Base-by-base conservation (phyloP, 2,888 invertebrate genomes). In the Crocallis elinguaria region DNA sequence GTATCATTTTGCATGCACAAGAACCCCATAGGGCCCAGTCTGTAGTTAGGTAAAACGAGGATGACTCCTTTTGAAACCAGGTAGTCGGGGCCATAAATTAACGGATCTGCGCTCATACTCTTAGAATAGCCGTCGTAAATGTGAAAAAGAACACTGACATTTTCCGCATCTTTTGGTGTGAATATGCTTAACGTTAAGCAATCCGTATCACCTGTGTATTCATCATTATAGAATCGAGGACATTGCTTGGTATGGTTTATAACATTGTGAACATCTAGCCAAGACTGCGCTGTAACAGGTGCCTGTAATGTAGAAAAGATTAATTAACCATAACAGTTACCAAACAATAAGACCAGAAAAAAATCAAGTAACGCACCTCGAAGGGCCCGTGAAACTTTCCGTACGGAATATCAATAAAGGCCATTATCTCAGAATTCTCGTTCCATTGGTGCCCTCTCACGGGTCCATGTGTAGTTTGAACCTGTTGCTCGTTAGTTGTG, bases 141-240 rank as follows among this genome's bases (percentile, higher is more conserved):
- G 48, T 88, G 79, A 41, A 88, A 84, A 1, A 88, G 69, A 0
- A 88, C 84, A 42, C 75, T 73, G 7, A 74, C 75, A 32, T 75
- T 71, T 13, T 56, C 29, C 5, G 66, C 64, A 3, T 57, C 48
- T 8, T 27, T 41, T 16, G 81, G 81, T 17, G 73, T 71, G 55
- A 88, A 90, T 11, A 91, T 75, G 57, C 83, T 90, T 12, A 90
- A 61, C 9, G 86, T 87, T n/a, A 91, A 67, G 54, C 91, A 91
- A 29, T 86, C 73, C 1, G 51, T 35, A 23, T 69, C 71, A 7
- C 84, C 88, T 2, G 71, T 63, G 13, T 56, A 67, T 6, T 36
- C 25, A 23, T 73, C 63, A 12, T 60, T 61, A 11, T 66, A 48
- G 9, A 82, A 51, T 69, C 88, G 88, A 17, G 86, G 87, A 45